phyloP scores from a whole-genome alignment of 2,113 vertebrate genomes.

The Cettia cetti region DNA sequence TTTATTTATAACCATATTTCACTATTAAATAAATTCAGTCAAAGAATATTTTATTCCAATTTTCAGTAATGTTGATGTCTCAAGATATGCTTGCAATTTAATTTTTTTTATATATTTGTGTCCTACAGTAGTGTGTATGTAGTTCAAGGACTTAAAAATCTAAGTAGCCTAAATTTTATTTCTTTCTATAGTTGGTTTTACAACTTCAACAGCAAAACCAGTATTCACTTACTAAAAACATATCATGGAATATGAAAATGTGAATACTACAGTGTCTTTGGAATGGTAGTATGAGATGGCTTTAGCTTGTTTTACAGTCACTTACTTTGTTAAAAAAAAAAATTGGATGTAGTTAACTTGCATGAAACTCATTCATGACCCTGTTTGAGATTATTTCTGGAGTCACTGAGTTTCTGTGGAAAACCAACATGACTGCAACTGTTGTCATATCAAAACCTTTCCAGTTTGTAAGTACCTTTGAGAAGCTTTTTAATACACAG shows the following conservation, averaged over 20 bases:
- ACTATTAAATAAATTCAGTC: background rate
- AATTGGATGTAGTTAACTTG: background rate
- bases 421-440: background rate
- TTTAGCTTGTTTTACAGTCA: background rate
- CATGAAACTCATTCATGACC: background rate
- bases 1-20: background rate
- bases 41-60: background rate
- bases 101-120: background rate
- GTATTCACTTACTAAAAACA: background rate
- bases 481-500: background rate
- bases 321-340: background rate
- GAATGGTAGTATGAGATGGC: background rate
- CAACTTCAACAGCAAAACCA: background rate
- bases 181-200: background rate
- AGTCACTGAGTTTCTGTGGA: background rate
- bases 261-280: background rate
- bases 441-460: background rate
- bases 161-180: background rate
- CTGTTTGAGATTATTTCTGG: background rate
- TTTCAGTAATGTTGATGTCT: background rate
- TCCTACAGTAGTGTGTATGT: background rate
- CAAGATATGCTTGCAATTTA: background rate
- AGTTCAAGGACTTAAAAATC: background rate
- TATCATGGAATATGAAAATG: background rate
- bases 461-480: background rate